These are phyloP conservation scores for Salminus brasiliensis DNA, from an alignment of 2,113 vertebrate species.

Conservation along the genomic window DNA sequence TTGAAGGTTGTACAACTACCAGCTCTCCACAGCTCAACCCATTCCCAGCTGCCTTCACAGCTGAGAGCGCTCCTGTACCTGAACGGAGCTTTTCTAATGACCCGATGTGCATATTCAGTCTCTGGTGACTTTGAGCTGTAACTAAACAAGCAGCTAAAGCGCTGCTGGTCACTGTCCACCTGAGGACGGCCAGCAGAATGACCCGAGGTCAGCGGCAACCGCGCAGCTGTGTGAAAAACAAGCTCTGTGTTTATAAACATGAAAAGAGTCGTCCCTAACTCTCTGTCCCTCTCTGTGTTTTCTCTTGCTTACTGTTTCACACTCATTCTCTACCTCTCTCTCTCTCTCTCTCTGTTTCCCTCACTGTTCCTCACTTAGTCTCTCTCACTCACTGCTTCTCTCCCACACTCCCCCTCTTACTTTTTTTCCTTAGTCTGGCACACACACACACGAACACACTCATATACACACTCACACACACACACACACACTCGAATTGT, in stretches of 20 bases:
- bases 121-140: conserved; percentile 1
- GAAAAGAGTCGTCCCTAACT: neutral
- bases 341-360: neutral
- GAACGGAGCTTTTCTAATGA: neutral
- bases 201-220: neutral
- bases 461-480: conserved; percentile 9
- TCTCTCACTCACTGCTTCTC: conserved; percentile 4
- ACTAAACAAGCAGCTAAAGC: conserved; percentile 16
- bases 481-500: conserved; percentile 54
- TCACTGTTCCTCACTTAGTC: neutral
- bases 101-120: neutral
- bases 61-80: too few species aligned
- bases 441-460: conserved; percentile 36
- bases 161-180: conserved; percentile 1
- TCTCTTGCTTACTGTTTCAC: neutral
- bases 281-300: neutral
- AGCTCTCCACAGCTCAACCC: too few species aligned
- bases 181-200: conserved; percentile 10
- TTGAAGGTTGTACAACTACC: too few species aligned
- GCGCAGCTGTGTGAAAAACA: neutral
- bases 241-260: neutral
- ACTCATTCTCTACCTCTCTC: neutral
- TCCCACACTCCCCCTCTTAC: conserved; percentile 26
- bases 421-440: conserved; percentile 36
- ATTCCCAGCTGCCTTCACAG: too few species aligned